Evolutionary conservation across 2,113 vertebrate genomes (phyloP).

Genomic region (Marcusenius ussheri): DNA sequence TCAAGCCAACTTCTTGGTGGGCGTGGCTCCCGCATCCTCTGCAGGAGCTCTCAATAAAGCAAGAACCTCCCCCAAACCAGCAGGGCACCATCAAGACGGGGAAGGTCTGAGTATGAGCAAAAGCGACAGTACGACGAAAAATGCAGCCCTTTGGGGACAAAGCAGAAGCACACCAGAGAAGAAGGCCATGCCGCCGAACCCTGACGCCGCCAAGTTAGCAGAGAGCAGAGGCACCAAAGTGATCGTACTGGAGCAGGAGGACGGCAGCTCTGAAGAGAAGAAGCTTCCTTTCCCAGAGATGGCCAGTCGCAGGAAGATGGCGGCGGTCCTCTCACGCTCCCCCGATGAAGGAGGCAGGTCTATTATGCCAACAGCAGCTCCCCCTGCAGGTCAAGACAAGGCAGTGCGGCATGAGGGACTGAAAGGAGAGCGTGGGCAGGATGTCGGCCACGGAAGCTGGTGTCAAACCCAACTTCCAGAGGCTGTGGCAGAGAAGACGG

Average conservation of each 20-base stretch:
- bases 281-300: conserved; percentile 45
- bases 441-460: conserved; percentile 49
- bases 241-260: conserved; percentile 27
- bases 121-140: conserved; percentile 41
- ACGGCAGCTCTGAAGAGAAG: conserved; percentile 31
- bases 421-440: conserved; percentile 35
- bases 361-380: conserved; percentile 13
- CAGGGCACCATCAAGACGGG: conserved; percentile 35
- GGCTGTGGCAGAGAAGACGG: conserved; percentile 54
- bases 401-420: conserved; percentile 33
- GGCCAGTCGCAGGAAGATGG: conserved; percentile 50
- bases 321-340: conserved; percentile 40
- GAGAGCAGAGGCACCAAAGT: conserved; percentile 34
- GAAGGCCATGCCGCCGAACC: conserved; percentile 27
- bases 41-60: conserved; percentile 36
- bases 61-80: conserved; percentile 28
- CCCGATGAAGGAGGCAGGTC: conserved; percentile 27
- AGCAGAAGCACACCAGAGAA: conserved; percentile 38
- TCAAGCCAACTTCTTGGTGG: conserved; percentile 37
- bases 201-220: conserved; percentile 35
- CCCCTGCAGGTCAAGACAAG: conserved; percentile 37
- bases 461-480: conserved; percentile 68
- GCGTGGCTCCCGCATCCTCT: conserved; percentile 41
- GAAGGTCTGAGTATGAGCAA: conserved; percentile 33
- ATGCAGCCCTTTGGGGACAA: conserved; percentile 42